Conservation (phyloP, 2,888 invertebrate genomes). For the Watsonalla binaria region DNA sequence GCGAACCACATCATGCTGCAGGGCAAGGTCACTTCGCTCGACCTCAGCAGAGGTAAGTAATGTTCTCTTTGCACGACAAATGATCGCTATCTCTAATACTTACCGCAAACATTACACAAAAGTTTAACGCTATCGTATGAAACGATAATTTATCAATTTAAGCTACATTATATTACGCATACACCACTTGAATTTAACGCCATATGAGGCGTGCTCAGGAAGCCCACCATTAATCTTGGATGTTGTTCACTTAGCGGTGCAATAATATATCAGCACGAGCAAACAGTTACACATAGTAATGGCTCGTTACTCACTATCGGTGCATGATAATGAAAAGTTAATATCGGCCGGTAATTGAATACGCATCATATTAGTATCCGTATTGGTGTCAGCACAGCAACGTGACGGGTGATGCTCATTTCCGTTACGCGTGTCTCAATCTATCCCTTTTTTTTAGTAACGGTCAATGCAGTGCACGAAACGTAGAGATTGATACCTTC, state of each 20-base stretch:
- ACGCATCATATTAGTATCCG: constrained; percentile 58
- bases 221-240: constrained; percentile 22
- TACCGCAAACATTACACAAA: constrained; percentile 4
- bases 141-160: neutral
- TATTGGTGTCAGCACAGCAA: constrained; percentile 65
- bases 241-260: constrained; percentile 22
- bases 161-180: neutral
- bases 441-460: constrained; percentile 74
- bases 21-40: constrained; percentile 96
- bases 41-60: constrained; percentile 89
- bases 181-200: neutral
- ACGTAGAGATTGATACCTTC: constrained; percentile 71
- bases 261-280: constrained; percentile 29
- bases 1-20: constrained; percentile 92
- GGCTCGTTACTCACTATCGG: constrained; percentile 43
- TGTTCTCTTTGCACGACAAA: constrained; percentile 5
- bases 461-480: constrained; percentile 70
- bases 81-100: constrained; percentile 2
- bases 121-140: neutral
- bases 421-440: constrained; percentile 72
- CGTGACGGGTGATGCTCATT: constrained; percentile 68
- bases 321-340: constrained; percentile 35
- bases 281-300: constrained; percentile 32
- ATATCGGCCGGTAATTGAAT: constrained; percentile 61
- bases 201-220: constrained; percentile 15